These are phyloP conservation scores for Rotaria magnacalcarata DNA, from an alignment of 2,888 invertebrate species.

Conservation along the genomic window DNA sequence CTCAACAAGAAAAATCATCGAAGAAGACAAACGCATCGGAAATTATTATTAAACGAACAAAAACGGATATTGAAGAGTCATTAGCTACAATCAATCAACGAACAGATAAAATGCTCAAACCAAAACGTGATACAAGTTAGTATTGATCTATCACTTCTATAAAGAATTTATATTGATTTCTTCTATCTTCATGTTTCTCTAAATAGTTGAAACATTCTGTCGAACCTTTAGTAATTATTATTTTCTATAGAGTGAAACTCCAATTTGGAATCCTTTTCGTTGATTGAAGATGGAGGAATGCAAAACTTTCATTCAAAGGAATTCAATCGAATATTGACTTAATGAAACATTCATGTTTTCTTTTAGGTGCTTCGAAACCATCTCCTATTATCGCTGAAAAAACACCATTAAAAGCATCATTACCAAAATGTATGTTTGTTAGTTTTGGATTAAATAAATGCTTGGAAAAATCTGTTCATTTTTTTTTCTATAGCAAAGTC, in stretches of 20 bases:
- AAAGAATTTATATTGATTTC: no score
- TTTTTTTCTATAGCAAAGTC: background rate
- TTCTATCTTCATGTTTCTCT: no score
- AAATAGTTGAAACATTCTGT: no score
- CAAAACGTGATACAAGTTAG: conserved; percentile 10
- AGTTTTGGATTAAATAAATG: background rate
- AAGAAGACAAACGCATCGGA: background rate
- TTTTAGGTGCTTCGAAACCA: background rate
- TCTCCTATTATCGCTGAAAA: background rate
- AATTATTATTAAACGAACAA: background rate
- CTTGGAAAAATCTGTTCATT: background rate
- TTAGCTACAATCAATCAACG: background rate
- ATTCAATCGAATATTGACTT: no score
- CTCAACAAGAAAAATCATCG: background rate
- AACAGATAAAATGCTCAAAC: conserved; percentile 2
- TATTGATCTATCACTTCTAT: background rate
- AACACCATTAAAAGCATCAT: background rate
- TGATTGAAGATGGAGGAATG: no score
- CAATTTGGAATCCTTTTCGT: no score
- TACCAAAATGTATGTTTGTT: background rate
- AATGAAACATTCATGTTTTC: no score
- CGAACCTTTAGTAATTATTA: no score
- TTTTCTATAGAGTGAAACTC: no score
- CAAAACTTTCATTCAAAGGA: no score
- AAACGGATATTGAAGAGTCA: background rate